Evolutionary conservation across 2,113 vertebrate genomes (phyloP), one percentile per base, ranked within the genome.

Genomic region (Odontesthes bonariensis): DNA sequence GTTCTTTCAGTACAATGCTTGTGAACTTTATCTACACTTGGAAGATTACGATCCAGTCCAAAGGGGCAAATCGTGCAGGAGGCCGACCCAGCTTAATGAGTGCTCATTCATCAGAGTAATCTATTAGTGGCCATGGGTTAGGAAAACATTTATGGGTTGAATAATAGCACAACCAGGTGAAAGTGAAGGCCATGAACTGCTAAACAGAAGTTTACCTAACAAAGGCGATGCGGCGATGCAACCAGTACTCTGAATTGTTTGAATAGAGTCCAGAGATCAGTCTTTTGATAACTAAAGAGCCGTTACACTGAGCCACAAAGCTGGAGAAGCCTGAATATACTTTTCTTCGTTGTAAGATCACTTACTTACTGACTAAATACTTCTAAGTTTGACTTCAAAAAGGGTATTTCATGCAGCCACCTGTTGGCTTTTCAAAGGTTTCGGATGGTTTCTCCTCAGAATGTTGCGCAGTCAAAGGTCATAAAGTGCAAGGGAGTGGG

Each of bases 1-100:
- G 10, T 19, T 3, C 0, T 56, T 68, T 49, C 54, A 23, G 65
- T 66, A 55, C 73, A 64, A 52, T 6, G 22, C 38, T 19, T 0
- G 75, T 91, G 86, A 86, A 91, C 91, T 91, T 91, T 88, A 89
- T 53, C 85, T 84, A 64, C 14, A 85, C 73, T 81, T 67, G 11
- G 44, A 77, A 75, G 87, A 90, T 91, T 87, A 87, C 11, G n/a
- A 58, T 38, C 19, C 20, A 75, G 92, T 92, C 88, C 92, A 91
- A 92, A 91, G 78, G 91, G 86, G 33, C 70, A 79, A 83, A 72
- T 13, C 22, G 33, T 6, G 16, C 56, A 20, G 9, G 56, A 56
- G 20, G 33, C 46, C 35, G 38, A 38, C 51, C 2, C 35, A 11
- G 62, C 33, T 56, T 14, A 58, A 35, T 9, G 35, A 46, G 23